Conservation (phyloP, 1,140 invertebrate species). For the Danaus plexippus region DNA sequence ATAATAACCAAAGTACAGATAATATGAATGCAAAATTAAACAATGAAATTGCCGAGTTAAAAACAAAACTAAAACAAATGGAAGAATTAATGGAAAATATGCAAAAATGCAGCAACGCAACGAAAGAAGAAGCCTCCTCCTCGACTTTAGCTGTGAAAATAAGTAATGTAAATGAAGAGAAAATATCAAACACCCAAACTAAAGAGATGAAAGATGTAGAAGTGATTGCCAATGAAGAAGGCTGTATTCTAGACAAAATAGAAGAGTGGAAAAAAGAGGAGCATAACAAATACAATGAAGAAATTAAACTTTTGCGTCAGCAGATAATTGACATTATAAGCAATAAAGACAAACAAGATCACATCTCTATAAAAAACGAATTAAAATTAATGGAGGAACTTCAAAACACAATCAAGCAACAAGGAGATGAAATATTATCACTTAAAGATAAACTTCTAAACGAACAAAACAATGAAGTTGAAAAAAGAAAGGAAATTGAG, state of each 20-base stretch:
- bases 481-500: slow-evolving; percentile 44
- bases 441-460: slow-evolving; percentile 48
- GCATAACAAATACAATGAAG: slow-evolving; percentile 60
- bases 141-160: slow-evolving; percentile 6
- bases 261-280: slow-evolving; percentile 64
- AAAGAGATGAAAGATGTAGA: slow-evolving; percentile 48
- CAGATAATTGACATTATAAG: slow-evolving; percentile 53
- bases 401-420: slow-evolving; percentile 52
- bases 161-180: not conserved
- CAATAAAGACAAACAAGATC: slow-evolving; percentile 43
- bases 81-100: slow-evolving; percentile 28
- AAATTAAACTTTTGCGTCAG: slow-evolving; percentile 54
- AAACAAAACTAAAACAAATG: slow-evolving; percentile 57
- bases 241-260: slow-evolving; percentile 48
- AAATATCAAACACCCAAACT: slow-evolving; percentile 8
- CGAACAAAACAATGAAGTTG: slow-evolving; percentile 26
- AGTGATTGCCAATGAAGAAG: slow-evolving; percentile 48
- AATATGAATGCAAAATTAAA: slow-evolving; percentile 54
- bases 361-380: slow-evolving; percentile 31
- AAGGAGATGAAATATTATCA: slow-evolving; percentile 46
- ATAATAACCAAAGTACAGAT: slow-evolving; percentile 19
- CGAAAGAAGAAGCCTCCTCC: slow-evolving; percentile 6
- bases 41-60: slow-evolving; percentile 63
- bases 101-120: slow-evolving; percentile 22
- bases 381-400: slow-evolving; percentile 51